These are phyloP conservation scores for Morpho deidamia DNA, from an alignment of 2,888 invertebrate species.

Conservation along the genomic window DNA sequence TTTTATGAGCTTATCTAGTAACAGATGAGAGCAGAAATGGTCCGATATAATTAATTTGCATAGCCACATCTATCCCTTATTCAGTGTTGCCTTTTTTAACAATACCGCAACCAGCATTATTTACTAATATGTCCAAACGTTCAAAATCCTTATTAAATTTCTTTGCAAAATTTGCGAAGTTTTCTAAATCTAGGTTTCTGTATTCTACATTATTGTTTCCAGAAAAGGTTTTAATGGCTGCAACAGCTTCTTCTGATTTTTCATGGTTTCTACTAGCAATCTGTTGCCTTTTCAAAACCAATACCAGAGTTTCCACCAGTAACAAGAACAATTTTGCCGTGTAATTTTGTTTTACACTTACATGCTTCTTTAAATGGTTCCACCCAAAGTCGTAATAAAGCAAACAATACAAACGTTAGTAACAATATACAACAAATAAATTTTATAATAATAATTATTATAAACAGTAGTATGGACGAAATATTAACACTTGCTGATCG, in stretches of 20 bases:
- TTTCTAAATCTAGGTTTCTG: slow-evolving; percentile 68
- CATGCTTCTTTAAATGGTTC: slow-evolving; percentile 41
- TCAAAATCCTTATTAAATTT: slow-evolving; percentile 71
- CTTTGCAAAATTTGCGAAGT: slow-evolving; percentile 77
- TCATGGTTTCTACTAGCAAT: slow-evolving; percentile 88
- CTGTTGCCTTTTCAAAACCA: slow-evolving; percentile 85
- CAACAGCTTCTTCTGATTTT: slow-evolving; percentile 83
- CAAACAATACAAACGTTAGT: slow-evolving; percentile 19
- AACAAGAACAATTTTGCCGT: slow-evolving; percentile 82
- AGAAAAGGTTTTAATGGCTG: slow-evolving; percentile 83
- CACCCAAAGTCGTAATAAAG: slow-evolving; percentile 27
- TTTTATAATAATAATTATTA: not conserved
- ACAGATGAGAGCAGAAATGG: slow-evolving; percentile 83
- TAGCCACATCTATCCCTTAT: slow-evolving; percentile 80
- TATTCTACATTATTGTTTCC: slow-evolving; percentile 83
- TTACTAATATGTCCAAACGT: slow-evolving; percentile 79
- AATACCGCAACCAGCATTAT: slow-evolving; percentile 78
- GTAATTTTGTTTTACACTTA: slow-evolving; percentile 41
- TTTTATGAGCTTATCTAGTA: slow-evolving; percentile 66
- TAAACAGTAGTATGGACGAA: not conserved
- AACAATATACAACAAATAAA: slow-evolving; percentile 4
- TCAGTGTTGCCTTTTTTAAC: slow-evolving; percentile 57
- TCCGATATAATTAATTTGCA: slow-evolving; percentile 84
- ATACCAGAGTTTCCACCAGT: slow-evolving; percentile 92
- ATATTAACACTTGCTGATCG: not conserved